Conservation (phyloP, 2,113 vertebrate species). For the Brevimyrus niger region DNA sequence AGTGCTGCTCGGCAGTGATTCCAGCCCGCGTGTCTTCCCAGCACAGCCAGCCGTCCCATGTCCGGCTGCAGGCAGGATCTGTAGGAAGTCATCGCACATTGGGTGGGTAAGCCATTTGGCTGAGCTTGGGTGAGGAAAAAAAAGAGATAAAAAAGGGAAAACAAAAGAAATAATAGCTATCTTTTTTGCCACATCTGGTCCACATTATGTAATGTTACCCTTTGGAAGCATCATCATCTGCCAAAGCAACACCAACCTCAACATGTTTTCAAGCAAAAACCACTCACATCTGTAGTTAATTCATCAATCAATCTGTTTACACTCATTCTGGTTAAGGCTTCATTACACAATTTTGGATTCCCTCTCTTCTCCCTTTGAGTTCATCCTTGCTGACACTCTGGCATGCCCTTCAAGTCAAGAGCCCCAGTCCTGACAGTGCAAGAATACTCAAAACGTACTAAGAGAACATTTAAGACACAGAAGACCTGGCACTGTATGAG, state of each 20-base stretch:
- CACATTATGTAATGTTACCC: neutral
- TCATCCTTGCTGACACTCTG: neutral
- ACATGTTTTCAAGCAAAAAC: neutral
- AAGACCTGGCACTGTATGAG: neutral
- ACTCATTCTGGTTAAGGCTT: neutral
- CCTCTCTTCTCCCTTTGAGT: neutral
- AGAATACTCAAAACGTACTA: neutral
- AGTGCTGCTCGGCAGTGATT: slow-evolving; percentile 71
- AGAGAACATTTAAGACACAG: neutral
- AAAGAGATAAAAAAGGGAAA: neutral
- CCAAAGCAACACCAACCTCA: neutral
- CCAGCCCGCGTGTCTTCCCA: slow-evolving; percentile 82
- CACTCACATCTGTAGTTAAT: neutral
- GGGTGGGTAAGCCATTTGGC: neutral
- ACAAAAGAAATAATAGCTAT: neutral
- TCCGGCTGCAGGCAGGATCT: slow-evolving; percentile 81
- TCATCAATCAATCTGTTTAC: neutral
- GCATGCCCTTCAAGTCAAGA: neutral
- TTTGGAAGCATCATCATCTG: neutral
- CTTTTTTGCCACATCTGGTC: neutral
- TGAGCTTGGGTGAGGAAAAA: neutral
- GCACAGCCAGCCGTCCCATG: slow-evolving; percentile 97
- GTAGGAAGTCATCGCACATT: neutral
- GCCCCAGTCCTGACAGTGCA: neutral
- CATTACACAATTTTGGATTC: neutral